Base-by-base conservation (phyloP, 1,140 invertebrate species). In the Globodera rostochiensis region DNA sequence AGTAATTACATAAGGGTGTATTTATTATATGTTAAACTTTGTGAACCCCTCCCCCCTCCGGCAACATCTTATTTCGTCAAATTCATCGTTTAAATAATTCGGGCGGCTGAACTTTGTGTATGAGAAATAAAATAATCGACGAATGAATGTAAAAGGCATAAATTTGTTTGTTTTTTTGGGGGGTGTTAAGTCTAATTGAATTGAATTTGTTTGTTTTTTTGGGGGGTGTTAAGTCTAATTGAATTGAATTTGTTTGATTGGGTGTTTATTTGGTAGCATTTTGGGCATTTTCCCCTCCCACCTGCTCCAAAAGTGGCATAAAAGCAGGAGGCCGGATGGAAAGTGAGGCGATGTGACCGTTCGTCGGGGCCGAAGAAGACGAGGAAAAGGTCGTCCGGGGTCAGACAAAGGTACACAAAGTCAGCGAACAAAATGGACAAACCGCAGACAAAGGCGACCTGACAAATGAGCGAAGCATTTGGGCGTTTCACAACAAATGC, bases 251-350 rank as follows among this genome's bases (percentile, higher is more conserved):
- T 36, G 36, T 36, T 36, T 36, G 36, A 36, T 36, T 36, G 36
- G 36, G 60, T 66, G 1, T 66, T 66, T 66, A 13, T 3, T 66
- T 66, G 13, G 1, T 25, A 78, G 69, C 71, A 78, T 25, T 19
- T 69, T 49, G 60, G 19, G 21, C 71, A 74, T 36, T 36, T 36
- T 1, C 36, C 36, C 36, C 67, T 47, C n/a, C 49, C 66, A 86
- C 84, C 84, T 49, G 81, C 74, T 9, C 69, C 21, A 7, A 86
- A 60, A 21, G 83, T 87, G 19, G 70, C 46, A 53, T 86, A 86
- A 49, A 85, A 85, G 67, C 82, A 85, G n/a, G n/a, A 25, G 19
- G 85, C 79, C 6, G 80, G 50, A 49, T 70, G 64, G 60, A 85
- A 86, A 47, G 77, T 66, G 6, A 85, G 74, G 15, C 74, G 46